These are phyloP conservation scores for Crossaster papposus DNA, from an alignment of 53 echinoderm and acorn worm genomes.

Conservation along the genomic window DNA sequence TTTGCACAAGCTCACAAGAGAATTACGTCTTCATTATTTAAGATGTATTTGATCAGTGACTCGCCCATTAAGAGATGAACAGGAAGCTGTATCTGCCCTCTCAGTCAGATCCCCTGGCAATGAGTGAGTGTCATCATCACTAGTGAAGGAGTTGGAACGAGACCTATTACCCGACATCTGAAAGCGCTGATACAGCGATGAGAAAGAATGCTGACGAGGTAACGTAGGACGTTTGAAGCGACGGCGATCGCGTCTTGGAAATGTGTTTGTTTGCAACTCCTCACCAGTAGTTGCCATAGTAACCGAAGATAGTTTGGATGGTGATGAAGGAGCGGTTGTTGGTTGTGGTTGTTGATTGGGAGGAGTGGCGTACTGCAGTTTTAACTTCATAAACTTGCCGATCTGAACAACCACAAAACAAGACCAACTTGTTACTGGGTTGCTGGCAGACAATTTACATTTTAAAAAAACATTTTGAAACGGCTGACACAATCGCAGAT, in stretches of 20 bases:
- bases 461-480: not conserved
- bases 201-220: constrained; percentile 53
- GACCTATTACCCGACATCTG: constrained; percentile 51
- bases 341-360: constrained; percentile 43
- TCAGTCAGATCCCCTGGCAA: constrained; percentile 35
- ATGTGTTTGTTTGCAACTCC: constrained; percentile 49
- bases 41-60: not conserved
- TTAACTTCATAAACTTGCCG: constrained; percentile 93
- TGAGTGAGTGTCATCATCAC: constrained; percentile 51
- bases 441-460: not conserved
- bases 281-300: constrained; percentile 25
- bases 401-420: constrained; percentile 57
- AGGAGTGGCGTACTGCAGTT: constrained; percentile 84
- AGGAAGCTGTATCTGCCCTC: constrained; percentile 55
- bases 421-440: not conserved
- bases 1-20: no score
- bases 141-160: constrained; percentile 52
- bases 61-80: constrained; percentile 53
- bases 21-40: no score
- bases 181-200: constrained; percentile 47
- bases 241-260: constrained; percentile 47
- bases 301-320: constrained; percentile 42
- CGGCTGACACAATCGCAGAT: no score
- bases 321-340: constrained; percentile 40
- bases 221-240: constrained; percentile 46